phyloP scores from a whole-genome alignment of 2,888 invertebrate species.

The Cataglyphis rosenhaueri region DNA sequence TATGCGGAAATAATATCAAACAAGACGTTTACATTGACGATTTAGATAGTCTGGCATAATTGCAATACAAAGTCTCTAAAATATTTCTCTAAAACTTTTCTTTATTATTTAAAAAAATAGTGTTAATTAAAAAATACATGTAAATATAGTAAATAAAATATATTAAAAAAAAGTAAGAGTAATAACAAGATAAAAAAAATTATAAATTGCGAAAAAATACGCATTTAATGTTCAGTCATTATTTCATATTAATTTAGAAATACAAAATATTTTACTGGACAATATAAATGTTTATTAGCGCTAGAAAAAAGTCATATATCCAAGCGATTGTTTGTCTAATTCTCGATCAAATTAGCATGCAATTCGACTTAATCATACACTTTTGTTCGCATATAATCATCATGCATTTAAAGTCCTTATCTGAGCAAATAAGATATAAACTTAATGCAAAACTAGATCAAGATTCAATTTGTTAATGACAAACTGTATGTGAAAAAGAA shows the following conservation, averaged over 20 bases:
- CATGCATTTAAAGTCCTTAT: constrained; percentile 8
- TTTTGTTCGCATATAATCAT: constrained; percentile 13
- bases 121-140: background rate
- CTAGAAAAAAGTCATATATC: background rate
- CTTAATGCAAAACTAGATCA: constrained; percentile 43
- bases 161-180: background rate
- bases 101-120: background rate
- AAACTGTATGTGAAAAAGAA: background rate
- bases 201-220: background rate
- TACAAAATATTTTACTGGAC: background rate
- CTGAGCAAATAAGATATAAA: constrained; percentile 41
- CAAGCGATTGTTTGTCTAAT: background rate
- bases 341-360: background rate
- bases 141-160: background rate
- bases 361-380: background rate
- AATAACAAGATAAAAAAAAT: background rate
- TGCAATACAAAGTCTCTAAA: background rate
- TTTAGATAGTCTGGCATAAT: background rate
- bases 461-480: constrained; percentile 4
- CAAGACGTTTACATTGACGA: background rate
- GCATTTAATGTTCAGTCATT: background rate
- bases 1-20: background rate
- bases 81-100: background rate
- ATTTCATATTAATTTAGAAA: background rate
- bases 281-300: background rate